These are phyloP conservation scores for Entomyzon cyanotis DNA, from an alignment of 2,113 vertebrate species.

Conservation along the genomic window DNA sequence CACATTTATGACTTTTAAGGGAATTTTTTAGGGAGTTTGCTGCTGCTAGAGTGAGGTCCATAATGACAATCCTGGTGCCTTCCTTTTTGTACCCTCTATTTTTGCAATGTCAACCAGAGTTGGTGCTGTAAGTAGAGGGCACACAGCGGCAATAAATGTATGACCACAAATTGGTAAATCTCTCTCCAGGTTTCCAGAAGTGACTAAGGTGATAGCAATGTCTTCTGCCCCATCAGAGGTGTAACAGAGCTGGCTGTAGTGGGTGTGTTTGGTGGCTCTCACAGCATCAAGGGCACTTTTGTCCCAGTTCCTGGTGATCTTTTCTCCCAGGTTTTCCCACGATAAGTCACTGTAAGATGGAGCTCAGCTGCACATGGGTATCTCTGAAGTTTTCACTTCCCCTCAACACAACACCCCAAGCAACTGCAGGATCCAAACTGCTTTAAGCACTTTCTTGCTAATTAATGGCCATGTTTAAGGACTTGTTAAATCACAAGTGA, in stretches of 20 bases:
- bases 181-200: background rate
- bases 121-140: background rate
- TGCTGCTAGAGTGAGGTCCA: background rate
- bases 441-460: background rate
- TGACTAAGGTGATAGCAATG: fast-evolving
- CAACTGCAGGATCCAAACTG: background rate
- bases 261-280: background rate
- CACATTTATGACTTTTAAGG: background rate
- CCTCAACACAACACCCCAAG: background rate
- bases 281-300: background rate
- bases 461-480: background rate
- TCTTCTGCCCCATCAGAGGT: fast-evolving
- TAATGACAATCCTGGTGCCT: background rate
- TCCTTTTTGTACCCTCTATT: background rate
- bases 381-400: background rate
- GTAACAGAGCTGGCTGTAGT: background rate
- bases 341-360: background rate
- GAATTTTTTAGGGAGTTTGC: background rate
- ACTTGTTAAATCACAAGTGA: background rate
- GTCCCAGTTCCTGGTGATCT: fast-evolving
- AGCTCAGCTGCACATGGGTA: background rate
- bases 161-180: background rate
- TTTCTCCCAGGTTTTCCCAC: background rate
- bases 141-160: background rate
- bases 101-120: background rate